A percentile compares a stretch with the other conserved stretches of the same genome.
Conservation (phyloP, 2,113 vertebrate species). For the Crypturellus undulatus region DNA sequence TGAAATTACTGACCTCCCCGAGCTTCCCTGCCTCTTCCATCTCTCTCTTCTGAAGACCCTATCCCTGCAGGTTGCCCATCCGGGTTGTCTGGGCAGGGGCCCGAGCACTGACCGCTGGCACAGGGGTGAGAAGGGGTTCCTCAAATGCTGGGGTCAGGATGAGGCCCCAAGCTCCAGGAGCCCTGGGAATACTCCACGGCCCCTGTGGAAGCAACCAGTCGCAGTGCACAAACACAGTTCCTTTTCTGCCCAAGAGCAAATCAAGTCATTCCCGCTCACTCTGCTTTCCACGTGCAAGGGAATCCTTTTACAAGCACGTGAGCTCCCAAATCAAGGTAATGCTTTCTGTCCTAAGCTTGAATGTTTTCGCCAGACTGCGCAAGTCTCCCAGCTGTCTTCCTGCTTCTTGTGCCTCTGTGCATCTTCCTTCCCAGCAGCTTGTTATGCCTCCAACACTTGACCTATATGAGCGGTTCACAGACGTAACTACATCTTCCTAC, state of each 20-base stretch:
- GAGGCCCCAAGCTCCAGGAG: not conserved
- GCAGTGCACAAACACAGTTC: not conserved
- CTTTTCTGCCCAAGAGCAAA: not conserved
- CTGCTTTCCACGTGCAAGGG: not conserved
- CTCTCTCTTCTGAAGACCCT: not conserved
- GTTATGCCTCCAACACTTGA: not conserved
- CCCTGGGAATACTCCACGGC: not conserved
- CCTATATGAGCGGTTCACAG: accelerated
- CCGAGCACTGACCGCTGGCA: not conserved
- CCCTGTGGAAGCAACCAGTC: not conserved
- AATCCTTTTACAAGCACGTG: not conserved
- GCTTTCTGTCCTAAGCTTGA: not conserved
- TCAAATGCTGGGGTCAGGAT: not conserved
- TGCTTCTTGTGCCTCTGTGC: not conserved
- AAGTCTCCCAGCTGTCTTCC: not conserved
- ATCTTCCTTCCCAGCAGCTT: not conserved
- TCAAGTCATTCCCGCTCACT: not conserved
- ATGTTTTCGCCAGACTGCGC: not conserved
- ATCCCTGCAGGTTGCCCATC: accelerated
- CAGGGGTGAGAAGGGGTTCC: no score
- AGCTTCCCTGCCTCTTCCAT: not conserved
- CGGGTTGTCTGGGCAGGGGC: not conserved
- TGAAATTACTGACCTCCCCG: not conserved
- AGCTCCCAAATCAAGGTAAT: not conserved
- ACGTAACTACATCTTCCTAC: not conserved